Evolutionary conservation across 2,797 vertebrate species (phyloP).

Genomic region (Sebastolobus alascanus): DNA sequence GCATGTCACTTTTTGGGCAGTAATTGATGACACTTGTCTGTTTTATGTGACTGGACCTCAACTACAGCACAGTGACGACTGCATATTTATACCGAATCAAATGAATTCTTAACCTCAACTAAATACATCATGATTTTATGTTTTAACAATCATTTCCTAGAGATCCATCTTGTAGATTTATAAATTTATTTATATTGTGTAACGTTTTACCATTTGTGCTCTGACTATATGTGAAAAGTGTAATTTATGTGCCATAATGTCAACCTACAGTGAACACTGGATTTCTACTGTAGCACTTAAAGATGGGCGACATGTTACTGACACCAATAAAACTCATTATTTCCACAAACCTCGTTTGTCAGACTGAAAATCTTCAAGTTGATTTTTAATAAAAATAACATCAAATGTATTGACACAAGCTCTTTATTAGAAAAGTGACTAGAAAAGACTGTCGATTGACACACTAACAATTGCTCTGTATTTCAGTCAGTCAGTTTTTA

Average conservation of each 20-base stretch:
- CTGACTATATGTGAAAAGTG: constrained; percentile 43
- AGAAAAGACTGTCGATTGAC: constrained; percentile 24
- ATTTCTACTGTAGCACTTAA: constrained; percentile 79
- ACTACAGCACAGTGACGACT: constrained; percentile 28
- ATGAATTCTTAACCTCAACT: constrained; percentile 20
- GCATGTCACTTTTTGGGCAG: constrained; percentile 15
- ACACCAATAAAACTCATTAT: constrained; percentile 80
- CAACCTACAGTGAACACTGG: constrained; percentile 63
- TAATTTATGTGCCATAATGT: constrained; percentile 76
- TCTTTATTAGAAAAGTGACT: constrained; percentile 59
- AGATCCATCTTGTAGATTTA: constrained; percentile 43
- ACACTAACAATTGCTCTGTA: not conserved
- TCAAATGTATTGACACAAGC: constrained; percentile 13
- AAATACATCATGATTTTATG: constrained; percentile 28
- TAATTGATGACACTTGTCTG: constrained; percentile 1
- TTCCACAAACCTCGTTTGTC: constrained; percentile 30
- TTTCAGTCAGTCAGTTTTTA: not conserved
- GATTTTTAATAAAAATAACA: constrained; percentile 34
- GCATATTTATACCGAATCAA: constrained; percentile 15
- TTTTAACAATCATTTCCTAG: constrained; percentile 46
- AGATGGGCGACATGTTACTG: constrained; percentile 57
- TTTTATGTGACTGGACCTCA: constrained; percentile 37
- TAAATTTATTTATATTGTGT: constrained; percentile 62
- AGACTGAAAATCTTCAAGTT: not conserved
- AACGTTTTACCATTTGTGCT: constrained; percentile 39